A percentile compares a stretch with the other conserved stretches of the same genome.
Conservation (phyloP, 1,140 invertebrate genomes). For the Drosophila sp. region DNA sequence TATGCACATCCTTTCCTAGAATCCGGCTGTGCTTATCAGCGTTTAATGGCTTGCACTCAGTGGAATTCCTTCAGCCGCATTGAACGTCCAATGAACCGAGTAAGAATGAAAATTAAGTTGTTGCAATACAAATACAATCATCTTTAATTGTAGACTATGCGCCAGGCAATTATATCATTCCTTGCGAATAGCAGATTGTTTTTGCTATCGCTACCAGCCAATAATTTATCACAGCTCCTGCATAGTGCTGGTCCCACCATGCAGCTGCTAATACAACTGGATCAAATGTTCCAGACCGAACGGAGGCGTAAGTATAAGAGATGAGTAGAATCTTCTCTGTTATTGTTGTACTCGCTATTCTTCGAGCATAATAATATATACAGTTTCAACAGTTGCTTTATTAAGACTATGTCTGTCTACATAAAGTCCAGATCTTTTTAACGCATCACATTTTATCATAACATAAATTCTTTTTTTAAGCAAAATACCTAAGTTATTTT, state of each 20-base stretch:
- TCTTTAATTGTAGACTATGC: constrained; percentile 48
- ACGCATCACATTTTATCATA: too few relatives aligned
- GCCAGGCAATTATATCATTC: constrained; percentile 41
- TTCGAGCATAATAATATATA: too few relatives aligned
- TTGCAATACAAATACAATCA: not conserved
- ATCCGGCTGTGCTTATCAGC: constrained; percentile 64
- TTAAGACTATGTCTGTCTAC: too few relatives aligned
- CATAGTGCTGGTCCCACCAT: constrained; percentile 17
- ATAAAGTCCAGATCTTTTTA: too few relatives aligned
- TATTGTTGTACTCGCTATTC: not conserved
- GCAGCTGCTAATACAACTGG: constrained; percentile 43
- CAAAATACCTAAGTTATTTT: not conserved
- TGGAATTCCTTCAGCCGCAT: constrained; percentile 12
- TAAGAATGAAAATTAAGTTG: constrained; percentile 38
- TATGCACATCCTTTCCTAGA: constrained; percentile 63
- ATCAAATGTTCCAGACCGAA: constrained; percentile 44
- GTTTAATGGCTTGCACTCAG: constrained; percentile 40
- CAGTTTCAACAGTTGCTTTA: too few relatives aligned
- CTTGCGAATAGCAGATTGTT: constrained; percentile 48
- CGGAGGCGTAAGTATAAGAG: constrained; percentile 36
- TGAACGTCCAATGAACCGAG: constrained; percentile 56
- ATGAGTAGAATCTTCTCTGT: too few relatives aligned
- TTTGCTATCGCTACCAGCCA: constrained; percentile 23
- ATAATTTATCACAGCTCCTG: constrained; percentile 38
- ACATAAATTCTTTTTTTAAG: not conserved